Conservation (phyloP, 2,797 vertebrate species). For the Galaxias olidus region DNA sequence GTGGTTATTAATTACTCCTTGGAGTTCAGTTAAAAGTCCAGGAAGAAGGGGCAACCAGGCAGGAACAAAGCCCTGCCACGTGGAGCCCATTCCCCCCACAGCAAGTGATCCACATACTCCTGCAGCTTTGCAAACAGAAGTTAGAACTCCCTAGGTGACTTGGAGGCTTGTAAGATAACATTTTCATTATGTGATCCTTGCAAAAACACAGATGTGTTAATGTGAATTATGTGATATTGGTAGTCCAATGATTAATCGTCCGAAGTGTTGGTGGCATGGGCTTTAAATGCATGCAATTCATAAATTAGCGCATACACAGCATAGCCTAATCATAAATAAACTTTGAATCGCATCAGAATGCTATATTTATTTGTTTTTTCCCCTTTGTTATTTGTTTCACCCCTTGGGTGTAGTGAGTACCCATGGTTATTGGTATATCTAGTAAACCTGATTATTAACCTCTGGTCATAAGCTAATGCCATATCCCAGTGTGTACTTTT, state of each 20-base stretch:
- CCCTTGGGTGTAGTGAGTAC: too few species aligned
- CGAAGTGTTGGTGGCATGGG: too few species aligned
- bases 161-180: conserved; percentile 67
- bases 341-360: too few species aligned
- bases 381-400: too few species aligned
- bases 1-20: conserved; percentile 72
- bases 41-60: conserved; percentile 45
- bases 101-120: conserved; percentile 52
- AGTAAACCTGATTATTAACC: too few species aligned
- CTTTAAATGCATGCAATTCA: too few species aligned
- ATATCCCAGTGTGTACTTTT: too few species aligned
- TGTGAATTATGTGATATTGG: conserved; percentile 40
- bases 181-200: conserved; percentile 61
- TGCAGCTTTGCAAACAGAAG: conserved; percentile 58
- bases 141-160: conserved; percentile 70
- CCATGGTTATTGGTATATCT: too few species aligned
- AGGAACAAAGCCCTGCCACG: conserved; percentile 67
- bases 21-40: conserved; percentile 59
- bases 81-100: conserved; percentile 63
- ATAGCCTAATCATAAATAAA: too few species aligned
- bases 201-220: conserved; percentile 43
- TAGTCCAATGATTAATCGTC: conserved; percentile 26
- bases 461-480: too few species aligned
- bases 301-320: too few species aligned
- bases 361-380: too few species aligned